A percentile compares a stretch with the other conserved stretches of the same genome.
Conservation (phyloP, 2,888 invertebrate genomes). For the Coronaproctus castanopsis region DNA sequence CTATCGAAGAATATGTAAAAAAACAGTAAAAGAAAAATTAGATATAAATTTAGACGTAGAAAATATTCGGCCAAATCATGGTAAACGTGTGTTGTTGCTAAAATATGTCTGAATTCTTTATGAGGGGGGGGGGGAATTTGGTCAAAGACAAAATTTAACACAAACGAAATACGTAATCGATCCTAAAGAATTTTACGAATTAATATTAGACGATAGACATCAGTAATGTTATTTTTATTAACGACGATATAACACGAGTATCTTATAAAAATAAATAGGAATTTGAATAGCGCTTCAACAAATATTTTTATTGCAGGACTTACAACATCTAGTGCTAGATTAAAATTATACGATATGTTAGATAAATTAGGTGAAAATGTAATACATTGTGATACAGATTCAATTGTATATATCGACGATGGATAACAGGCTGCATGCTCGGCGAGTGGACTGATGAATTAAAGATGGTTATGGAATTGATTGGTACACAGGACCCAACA, state of each 20-base stretch:
- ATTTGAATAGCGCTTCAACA: neutral
- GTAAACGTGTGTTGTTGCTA: conserved; percentile 18
- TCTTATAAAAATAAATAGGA: neutral
- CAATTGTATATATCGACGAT: conserved; percentile 2
- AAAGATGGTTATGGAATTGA: too few relatives aligned
- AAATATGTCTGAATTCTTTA: conserved; percentile 19
- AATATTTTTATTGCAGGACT: conserved; percentile 3
- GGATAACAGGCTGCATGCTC: neutral
- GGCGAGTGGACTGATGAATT: too few relatives aligned
- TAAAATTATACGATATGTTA: conserved; percentile 1
- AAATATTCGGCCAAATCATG: conserved; percentile 18
- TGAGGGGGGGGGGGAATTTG: conserved; percentile 22
- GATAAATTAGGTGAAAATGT: conserved; percentile 1
- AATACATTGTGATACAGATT: conserved; percentile 4
- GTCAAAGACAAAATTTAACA: conserved; percentile 14
- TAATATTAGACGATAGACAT: neutral
- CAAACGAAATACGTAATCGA: conserved; percentile 25
- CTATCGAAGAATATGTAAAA: conserved; percentile 16
- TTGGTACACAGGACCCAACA: conserved; percentile 1
- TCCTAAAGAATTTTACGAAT: neutral
- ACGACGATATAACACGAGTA: neutral
- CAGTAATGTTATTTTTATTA: neutral
- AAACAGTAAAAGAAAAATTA: conserved; percentile 16
- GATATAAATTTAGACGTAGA: conserved; percentile 17
- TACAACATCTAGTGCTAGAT: conserved; percentile 2